These are phyloP conservation scores for Umimayanthus kanabou DNA, from an alignment of 92 coral and sea anemone species.

Conservation along the genomic window DNA sequence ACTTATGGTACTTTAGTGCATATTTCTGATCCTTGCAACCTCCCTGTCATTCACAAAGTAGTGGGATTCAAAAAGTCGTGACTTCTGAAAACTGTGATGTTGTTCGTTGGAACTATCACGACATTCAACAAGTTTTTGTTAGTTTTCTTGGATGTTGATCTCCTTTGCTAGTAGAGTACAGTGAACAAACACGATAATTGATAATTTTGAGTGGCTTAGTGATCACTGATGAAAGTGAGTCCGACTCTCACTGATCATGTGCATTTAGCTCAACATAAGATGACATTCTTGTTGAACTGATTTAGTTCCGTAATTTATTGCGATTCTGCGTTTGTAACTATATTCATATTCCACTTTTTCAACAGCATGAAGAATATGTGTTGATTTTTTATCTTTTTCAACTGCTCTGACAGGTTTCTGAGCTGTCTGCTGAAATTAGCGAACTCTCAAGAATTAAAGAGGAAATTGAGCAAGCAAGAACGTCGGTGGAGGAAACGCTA, in stretches of 20 bases:
- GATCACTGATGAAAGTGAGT: background rate
- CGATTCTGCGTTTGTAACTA: background rate
- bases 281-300: too few relatives aligned
- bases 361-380: background rate
- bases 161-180: background rate
- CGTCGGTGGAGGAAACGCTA: conserved; percentile 23
- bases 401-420: conserved; percentile 2
- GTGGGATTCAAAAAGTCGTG: background rate
- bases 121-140: background rate
- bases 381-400: background rate
- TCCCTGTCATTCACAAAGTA: background rate
- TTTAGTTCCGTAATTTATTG: background rate
- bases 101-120: background rate
- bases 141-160: background rate
- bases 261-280: background rate
- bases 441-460: conserved; percentile 25
- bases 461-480: conserved; percentile 10
- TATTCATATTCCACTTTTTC: background rate
- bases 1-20: background rate
- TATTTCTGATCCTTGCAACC: too few relatives aligned
- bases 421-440: background rate
- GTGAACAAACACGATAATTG: background rate
- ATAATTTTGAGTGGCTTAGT: background rate
- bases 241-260: background rate
- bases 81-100: background rate